These are phyloP conservation scores for Autographa gamma DNA, from an alignment of 2,888 invertebrate species.

Conservation along the genomic window DNA sequence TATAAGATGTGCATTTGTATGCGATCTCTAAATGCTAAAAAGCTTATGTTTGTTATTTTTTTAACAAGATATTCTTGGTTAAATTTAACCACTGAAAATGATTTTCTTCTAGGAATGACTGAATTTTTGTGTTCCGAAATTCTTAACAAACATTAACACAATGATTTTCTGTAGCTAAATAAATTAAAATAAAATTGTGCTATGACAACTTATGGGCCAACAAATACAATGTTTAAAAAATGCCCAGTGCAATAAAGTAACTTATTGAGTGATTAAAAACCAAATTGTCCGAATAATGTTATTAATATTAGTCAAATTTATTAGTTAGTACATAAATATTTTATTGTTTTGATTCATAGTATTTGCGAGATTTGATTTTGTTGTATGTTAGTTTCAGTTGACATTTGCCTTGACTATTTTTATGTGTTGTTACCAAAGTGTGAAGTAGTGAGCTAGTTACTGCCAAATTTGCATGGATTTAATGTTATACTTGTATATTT, in stretches of 20 bases:
- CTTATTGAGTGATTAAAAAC: no score
- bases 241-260: background rate
- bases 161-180: background rate
- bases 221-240: background rate
- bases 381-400: background rate
- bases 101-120: background rate
- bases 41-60: conserved; percentile 27
- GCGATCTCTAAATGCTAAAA: conserved; percentile 40
- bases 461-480: conserved; percentile 55
- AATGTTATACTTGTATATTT: conserved; percentile 32
- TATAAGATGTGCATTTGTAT: conserved; percentile 31
- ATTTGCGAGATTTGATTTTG: conserved; percentile 4
- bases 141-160: background rate
- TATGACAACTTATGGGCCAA: background rate
- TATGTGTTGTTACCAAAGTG: conserved; percentile 39
- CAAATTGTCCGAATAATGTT: background rate
- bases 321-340: background rate
- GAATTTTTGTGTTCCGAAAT: background rate
- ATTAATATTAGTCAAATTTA: background rate
- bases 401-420: background rate
- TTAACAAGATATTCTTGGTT: background rate
- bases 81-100: background rate
- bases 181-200: background rate
- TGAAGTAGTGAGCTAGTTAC: conserved; percentile 45
- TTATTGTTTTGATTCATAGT: background rate